Evolutionary conservation across 1,140 invertebrate genomes (phyloP).

Genomic region (Yoshiicerus persimilis): DNA sequence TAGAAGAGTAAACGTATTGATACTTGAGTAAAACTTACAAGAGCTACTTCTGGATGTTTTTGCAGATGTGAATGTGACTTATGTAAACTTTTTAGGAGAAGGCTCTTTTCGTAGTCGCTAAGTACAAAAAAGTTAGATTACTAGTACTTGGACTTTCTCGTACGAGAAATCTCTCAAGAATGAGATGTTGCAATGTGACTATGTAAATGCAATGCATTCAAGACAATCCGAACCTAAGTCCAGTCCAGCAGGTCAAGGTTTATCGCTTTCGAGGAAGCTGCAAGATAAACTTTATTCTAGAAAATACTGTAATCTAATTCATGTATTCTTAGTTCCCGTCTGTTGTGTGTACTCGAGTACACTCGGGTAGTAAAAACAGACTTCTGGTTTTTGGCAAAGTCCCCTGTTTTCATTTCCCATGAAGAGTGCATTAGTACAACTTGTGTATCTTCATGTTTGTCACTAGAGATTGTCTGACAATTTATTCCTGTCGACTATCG

Average conservation of each 20-base stretch:
- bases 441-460: not conserved
- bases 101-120: not conserved
- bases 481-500: not conserved
- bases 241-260: not conserved
- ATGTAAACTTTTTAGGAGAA: not conserved
- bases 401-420: not conserved
- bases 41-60: not conserved
- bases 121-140: not conserved
- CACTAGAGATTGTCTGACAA: not conserved
- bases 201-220: not conserved
- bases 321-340: not conserved
- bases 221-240: not conserved
- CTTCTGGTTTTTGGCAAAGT: not conserved
- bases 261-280: not conserved
- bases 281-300: not conserved
- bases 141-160: not conserved
- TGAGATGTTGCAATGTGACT: not conserved
- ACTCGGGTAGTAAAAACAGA: not conserved
- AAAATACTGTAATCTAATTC: not conserved
- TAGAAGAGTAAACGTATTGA: not conserved
- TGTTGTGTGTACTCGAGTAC: not conserved
- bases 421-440: not conserved
- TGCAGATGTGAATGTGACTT: not conserved
- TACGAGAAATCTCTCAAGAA: not conserved
- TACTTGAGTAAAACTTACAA: not conserved